phyloP scores from a whole-genome alignment of 2,888 invertebrate species.

The Dryobota labecula region DNA sequence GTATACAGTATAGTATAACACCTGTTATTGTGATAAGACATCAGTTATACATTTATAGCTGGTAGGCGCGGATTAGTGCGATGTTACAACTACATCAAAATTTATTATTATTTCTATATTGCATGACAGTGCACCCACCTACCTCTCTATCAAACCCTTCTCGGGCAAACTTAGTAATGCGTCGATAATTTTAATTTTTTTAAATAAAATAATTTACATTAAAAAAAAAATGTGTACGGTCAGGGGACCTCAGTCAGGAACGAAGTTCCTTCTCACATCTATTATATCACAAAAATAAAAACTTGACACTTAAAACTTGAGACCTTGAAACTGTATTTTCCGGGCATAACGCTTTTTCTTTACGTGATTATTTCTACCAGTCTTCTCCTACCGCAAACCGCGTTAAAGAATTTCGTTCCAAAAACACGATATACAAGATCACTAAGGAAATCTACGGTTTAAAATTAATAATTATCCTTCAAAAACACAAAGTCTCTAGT shows the following conservation, averaged over 20 bases:
- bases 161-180: background rate
- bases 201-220: background rate
- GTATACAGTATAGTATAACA: conserved; percentile 7
- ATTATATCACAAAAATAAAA: too few relatives aligned
- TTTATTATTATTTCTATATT: conserved; percentile 4
- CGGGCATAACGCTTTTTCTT: too few relatives aligned
- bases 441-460: background rate
- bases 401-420: too few relatives aligned
- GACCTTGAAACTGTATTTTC: too few relatives aligned
- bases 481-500: background rate
- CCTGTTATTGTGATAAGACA: conserved; percentile 10
- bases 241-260: too few relatives aligned
- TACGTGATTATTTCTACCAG: too few relatives aligned
- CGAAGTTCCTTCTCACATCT: too few relatives aligned
- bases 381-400: too few relatives aligned
- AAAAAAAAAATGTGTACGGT: too few relatives aligned
- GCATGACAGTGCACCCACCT: background rate
- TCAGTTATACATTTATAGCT: conserved; percentile 1
- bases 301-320: too few relatives aligned
- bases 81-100: background rate
- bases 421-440: background rate
- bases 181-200: background rate
- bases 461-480: background rate
- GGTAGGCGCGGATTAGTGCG: background rate
- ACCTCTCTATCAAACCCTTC: background rate